Percentiles rank a stretch among this genome's conserved stretches.
Evolutionary conservation across 92 coral and sea anemone genomes (phyloP).

Genomic region (Porites divaricata): DNA sequence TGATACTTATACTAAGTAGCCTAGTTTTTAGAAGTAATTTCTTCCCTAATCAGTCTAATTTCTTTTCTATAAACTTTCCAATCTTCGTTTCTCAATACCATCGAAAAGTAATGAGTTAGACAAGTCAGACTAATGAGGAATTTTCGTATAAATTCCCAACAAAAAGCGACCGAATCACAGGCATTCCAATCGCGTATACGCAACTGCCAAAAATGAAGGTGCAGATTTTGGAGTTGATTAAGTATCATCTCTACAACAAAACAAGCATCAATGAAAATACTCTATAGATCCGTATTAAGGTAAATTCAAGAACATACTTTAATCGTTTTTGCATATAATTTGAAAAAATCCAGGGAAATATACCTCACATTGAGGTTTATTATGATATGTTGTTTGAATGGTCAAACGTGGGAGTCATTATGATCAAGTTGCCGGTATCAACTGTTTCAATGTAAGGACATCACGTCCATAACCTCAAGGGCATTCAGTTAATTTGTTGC

Average conservation of each 20-base stretch:
- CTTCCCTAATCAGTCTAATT: too few species aligned
- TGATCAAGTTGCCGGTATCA: neutral
- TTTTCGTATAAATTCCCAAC: too few species aligned
- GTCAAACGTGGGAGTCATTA: neutral
- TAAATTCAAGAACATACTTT: neutral
- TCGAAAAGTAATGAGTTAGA: too few species aligned
- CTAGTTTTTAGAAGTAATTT: too few species aligned
- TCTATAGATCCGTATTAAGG: neutral
- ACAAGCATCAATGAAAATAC: neutral
- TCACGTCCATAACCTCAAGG: slow-evolving; percentile 29
- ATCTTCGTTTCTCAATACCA: too few species aligned
- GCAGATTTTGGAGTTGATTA: too few species aligned
- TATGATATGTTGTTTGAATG: neutral
- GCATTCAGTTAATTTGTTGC: slow-evolving; percentile 13
- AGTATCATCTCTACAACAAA: neutral
- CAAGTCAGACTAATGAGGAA: too few species aligned
- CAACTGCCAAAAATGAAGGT: too few species aligned
- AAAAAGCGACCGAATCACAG: too few species aligned
- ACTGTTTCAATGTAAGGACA: slow-evolving; percentile 2
- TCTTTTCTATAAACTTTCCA: too few species aligned
- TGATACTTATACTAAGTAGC: too few species aligned
- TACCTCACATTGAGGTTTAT: neutral
- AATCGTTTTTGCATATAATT: neutral
- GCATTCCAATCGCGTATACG: too few species aligned
- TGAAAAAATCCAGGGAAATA: neutral